Percentiles rank a stretch among this genome's conserved stretches.
Evolutionary conservation across 30 jellyfish, hydroid and myxozoan genomes (phyloP).

Genomic region (Aurelia aurita): DNA sequence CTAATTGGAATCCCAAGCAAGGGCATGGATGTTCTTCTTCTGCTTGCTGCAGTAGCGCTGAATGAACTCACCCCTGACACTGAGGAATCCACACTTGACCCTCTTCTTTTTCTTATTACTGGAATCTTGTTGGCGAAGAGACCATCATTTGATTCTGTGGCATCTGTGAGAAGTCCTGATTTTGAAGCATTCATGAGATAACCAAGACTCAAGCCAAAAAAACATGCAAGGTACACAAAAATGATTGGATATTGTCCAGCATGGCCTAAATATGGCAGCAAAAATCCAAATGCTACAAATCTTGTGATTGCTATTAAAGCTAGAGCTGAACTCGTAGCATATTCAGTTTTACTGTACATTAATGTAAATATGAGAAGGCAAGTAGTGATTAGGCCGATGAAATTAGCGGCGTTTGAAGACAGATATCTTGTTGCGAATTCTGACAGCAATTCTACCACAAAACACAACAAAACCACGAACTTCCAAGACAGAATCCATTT

Average conservation of each 20-base stretch:
- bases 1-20: constrained; percentile 86
- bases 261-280: constrained; percentile 12
- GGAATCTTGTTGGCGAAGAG: constrained; percentile 70
- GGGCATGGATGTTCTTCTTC: constrained; percentile 90
- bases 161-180: neutral
- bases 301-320: constrained; percentile 31
- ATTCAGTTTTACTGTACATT: neutral
- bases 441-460: constrained; percentile 31
- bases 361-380: neutral
- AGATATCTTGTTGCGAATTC: constrained; percentile 15
- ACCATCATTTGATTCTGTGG: constrained; percentile 32
- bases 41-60: constrained; percentile 58
- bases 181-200: constrained; percentile 42
- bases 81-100: constrained; percentile 79
- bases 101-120: constrained; percentile 80
- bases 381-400: constrained; percentile 23
- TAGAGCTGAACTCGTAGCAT: constrained; percentile 9
- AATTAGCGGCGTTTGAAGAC: constrained; percentile 22
- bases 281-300: constrained; percentile 31
- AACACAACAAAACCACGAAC: neutral
- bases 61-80: constrained; percentile 53
- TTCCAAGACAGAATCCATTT: constrained; percentile 49
- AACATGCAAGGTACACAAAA: constrained; percentile 32
- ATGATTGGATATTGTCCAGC: constrained; percentile 25
- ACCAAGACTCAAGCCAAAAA: constrained; percentile 48